Conservation (phyloP, 2,888 invertebrate genomes). For the Imbricaverruca yamaguchii region DNA sequence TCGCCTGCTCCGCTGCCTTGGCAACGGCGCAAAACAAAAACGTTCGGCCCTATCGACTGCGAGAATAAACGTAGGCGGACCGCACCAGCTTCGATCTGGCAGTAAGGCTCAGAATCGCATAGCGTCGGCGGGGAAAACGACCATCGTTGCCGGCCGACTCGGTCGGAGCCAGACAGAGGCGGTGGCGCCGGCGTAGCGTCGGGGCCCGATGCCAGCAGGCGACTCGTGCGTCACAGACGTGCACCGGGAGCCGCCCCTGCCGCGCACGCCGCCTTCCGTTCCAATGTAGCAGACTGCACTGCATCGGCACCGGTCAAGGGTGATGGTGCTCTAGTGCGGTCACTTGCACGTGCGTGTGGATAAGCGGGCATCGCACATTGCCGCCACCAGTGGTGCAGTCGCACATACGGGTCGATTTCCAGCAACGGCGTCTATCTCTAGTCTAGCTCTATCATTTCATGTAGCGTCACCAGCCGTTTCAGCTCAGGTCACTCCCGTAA, state of each 20-base stretch:
- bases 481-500: neutral
- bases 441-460: too few species aligned
- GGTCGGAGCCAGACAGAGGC: conserved; percentile 1
- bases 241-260: neutral
- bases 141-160: neutral
- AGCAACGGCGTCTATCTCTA: too few species aligned
- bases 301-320: too few species aligned
- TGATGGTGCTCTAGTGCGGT: too few species aligned
- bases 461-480: too few species aligned
- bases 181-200: neutral
- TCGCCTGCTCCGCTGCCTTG: conserved; percentile 13
- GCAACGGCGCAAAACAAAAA: conserved; percentile 20
- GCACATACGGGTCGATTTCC: too few species aligned
- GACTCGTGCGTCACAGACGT: neutral
- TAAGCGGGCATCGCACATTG: too few species aligned
- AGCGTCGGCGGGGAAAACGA: neutral
- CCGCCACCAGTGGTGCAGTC: too few species aligned
- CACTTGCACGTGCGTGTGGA: too few species aligned
- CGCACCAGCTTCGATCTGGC: conserved; percentile 1
- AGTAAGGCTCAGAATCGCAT: conserved; percentile 7
- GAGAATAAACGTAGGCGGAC: conserved; percentile 19
- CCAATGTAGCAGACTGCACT: neutral
- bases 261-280: too few species aligned
- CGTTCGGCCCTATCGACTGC: conserved; percentile 20
- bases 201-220: neutral